Conservation (phyloP, 2,888 invertebrate genomes). For the Tetanocera ferruginea region DNA sequence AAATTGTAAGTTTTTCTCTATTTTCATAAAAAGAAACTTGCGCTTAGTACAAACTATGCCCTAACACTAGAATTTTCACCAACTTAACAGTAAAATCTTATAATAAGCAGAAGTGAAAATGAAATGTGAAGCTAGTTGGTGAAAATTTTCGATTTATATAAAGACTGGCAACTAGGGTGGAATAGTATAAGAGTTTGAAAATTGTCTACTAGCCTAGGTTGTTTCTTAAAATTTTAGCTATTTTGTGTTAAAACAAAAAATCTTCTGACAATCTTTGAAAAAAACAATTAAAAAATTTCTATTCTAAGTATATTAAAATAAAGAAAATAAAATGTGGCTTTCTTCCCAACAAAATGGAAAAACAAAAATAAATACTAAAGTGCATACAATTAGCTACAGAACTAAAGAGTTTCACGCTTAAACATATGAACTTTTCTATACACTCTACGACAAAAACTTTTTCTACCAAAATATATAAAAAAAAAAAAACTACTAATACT, state of each 20-base stretch:
- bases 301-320: too few relatives aligned
- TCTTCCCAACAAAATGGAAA: conserved; percentile 7
- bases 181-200: too few relatives aligned
- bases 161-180: too few relatives aligned
- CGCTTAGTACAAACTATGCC: background rate
- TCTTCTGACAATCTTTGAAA: too few relatives aligned
- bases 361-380: background rate
- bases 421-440: background rate
- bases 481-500: too few relatives aligned
- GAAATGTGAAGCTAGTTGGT: too few relatives aligned
- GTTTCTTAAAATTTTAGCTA: too few relatives aligned
- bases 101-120: too few relatives aligned
- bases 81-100: background rate
- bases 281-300: too few relatives aligned
- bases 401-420: conserved; percentile 5
- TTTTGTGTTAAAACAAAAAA: too few relatives aligned
- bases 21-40: background rate
- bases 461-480: background rate
- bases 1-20: background rate
- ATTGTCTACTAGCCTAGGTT: too few relatives aligned
- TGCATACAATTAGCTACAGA: background rate
- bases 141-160: too few relatives aligned
- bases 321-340: background rate
- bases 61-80: background rate
- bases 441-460: background rate